These are phyloP conservation scores for Dermatophagoides farinae DNA, from an alignment of 1,140 invertebrate species.

Conservation along the genomic window DNA sequence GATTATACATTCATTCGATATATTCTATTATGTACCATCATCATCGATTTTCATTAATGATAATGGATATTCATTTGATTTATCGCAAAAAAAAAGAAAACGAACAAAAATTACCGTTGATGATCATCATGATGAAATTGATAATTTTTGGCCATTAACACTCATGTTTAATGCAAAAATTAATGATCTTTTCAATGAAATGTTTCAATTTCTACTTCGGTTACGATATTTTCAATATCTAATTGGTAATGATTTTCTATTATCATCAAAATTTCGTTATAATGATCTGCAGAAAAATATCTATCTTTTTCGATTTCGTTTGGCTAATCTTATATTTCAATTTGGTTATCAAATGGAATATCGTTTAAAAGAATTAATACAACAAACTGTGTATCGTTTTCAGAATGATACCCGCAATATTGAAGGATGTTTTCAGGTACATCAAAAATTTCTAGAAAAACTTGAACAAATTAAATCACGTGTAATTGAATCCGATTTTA, in stretches of 20 bases:
- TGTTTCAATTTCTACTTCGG: not conserved
- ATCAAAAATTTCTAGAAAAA: not conserved
- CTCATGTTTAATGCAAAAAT: not conserved
- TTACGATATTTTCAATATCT: not conserved
- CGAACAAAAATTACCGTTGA: not conserved
- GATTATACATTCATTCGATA: not conserved
- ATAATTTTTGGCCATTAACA: conserved; percentile 2
- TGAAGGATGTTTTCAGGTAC: not conserved
- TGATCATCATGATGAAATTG: not conserved
- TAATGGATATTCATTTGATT: not conserved
- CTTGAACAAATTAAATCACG: not conserved
- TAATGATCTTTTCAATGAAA: not conserved
- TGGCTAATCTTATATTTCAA: not conserved
- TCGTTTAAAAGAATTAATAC: not conserved
- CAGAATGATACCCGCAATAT: not conserved
- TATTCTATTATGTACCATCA: not conserved
- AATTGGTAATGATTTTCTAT: not conserved
- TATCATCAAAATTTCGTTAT: not conserved
- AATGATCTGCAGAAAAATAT: not conserved
- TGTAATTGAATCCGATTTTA: not conserved
- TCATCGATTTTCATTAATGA: not conserved
- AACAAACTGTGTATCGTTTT: not conserved
- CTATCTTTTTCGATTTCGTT: not conserved
- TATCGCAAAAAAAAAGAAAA: not conserved
- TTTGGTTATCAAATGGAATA: not conserved